Evolutionary conservation across 1,140 invertebrate genomes (phyloP).

Genomic region (Drosophila bipectinata): DNA sequence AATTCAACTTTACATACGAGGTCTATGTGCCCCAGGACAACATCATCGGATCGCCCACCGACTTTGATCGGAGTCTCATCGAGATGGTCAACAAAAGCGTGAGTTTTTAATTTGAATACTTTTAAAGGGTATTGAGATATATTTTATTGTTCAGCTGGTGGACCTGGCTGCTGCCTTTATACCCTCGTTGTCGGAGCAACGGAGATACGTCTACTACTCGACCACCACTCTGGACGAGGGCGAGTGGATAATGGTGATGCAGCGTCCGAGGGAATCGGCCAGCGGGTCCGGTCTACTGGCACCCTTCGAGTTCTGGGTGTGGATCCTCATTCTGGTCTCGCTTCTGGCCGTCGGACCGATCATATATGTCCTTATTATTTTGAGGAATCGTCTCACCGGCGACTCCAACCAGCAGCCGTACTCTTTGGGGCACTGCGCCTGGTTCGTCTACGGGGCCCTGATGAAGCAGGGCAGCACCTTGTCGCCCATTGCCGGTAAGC

Average conservation of each 20-base stretch:
- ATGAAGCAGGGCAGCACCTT: conserved; percentile 93
- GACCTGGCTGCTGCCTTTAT: conserved; percentile 91
- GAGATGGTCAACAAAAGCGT: conserved; percentile 83
- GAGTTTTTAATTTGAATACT: conserved; percentile 12
- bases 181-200: conserved; percentile 87
- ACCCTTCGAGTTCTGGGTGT: conserved; percentile 91
- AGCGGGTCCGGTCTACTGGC: conserved; percentile 92
- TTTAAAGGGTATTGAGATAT: not conserved
- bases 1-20: conserved; percentile 90
- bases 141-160: conserved; percentile 80
- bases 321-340: conserved; percentile 90
- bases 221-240: conserved; percentile 88
- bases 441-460: conserved; percentile 95
- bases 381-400: conserved; percentile 86
- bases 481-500: conserved; percentile 89
- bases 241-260: conserved; percentile 91
- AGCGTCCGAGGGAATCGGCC: conserved; percentile 90
- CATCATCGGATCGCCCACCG: conserved; percentile 81
- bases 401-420: conserved; percentile 86
- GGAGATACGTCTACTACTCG: conserved; percentile 87
- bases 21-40: conserved; percentile 87
- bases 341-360: conserved; percentile 90
- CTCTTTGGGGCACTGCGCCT: conserved; percentile 88
- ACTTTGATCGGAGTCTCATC: conserved; percentile 86
- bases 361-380: conserved; percentile 89